Evolutionary conservation across 2,888 invertebrate species (phyloP).

Genomic region (Tachina lurida): DNA sequence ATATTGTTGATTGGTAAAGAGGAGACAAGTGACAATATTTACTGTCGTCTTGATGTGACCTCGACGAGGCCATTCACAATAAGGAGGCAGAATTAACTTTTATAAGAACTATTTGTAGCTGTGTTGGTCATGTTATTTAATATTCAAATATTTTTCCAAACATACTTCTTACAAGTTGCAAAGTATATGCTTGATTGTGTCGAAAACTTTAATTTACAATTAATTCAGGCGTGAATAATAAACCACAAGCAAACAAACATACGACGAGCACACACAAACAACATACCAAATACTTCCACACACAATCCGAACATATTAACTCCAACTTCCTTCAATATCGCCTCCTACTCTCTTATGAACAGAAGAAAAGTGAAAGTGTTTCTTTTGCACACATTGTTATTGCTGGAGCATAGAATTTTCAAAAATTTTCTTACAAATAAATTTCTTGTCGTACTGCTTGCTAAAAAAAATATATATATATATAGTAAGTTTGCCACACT

Average conservation of each 20-base stretch:
- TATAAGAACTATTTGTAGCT: too few relatives aligned
- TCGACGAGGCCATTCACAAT: too few relatives aligned
- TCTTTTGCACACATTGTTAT: constrained; percentile 73
- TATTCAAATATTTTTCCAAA: neutral
- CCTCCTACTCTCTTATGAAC: constrained; percentile 25
- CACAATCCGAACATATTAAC: constrained; percentile 6
- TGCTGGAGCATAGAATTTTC: neutral
- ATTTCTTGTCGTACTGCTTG: constrained; percentile 1
- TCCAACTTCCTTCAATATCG: constrained; percentile 11
- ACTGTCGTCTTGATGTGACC: too few relatives aligned
- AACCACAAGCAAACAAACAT: constrained; percentile 80
- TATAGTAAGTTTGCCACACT: constrained; percentile 47
- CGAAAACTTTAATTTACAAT: constrained; percentile 82
- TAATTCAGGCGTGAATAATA: constrained; percentile 82
- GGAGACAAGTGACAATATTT: too few relatives aligned
- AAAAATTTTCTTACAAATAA: constrained; percentile 20
- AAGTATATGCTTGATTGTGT: constrained; percentile 60
- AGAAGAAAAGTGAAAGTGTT: constrained; percentile 79
- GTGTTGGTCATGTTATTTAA: constrained; percentile 38
- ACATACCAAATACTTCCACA: constrained; percentile 13
- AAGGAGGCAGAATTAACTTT: too few relatives aligned
- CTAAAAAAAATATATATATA: neutral
- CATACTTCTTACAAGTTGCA: neutral
- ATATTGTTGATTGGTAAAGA: too few relatives aligned
- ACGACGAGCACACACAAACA: constrained; percentile 21